Evolutionary conservation across 1,140 invertebrate genomes (phyloP), one percentile per base, ranked within the genome.

Genomic region (Drusus annulatus): DNA sequence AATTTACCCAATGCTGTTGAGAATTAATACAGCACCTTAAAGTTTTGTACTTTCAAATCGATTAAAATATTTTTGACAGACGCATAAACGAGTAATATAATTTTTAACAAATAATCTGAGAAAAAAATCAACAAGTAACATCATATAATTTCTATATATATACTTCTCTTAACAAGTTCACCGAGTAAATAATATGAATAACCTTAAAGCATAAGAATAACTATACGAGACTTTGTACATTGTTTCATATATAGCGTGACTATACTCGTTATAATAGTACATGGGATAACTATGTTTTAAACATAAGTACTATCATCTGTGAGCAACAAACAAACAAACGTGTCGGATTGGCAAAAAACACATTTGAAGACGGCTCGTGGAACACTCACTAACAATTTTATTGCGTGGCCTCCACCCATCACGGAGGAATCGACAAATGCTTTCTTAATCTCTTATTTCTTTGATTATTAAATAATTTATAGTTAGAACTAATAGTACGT

Each of bases 31-130:
- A 84, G 83, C 83, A 84, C 83, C 83, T 80, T 84, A 25, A 80
- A 80, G 78, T 84, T 84, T 84, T 84, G 83, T 84, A 84, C 83
- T 84, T 82, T 84, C 78, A 84, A 80, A 84, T 84, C 76, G 83
- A 80, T 84, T 81, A 80, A 84, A 81, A 82, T 84, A 84, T 84
- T 84, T 84, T 84, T 78, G 73, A 76, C 60, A 82, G 78, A 81
- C 74, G 77, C 68, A 80, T 76, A 84, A 84, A 84, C 83, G 79
- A 84, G 69, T 82, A 81, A 84, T 84, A 84, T 84, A 84, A 81
- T 78, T 78, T 83, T 82, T 82, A 84, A 84, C 83, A 84, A 84
- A 84, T 84, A 84, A 82, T 82, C 76, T 82, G 80, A 82, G 78
- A 84, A 82, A 81, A 81, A 84, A 84, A 84, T 84, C 80, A 84